Percentiles rank a stretch among this genome's conserved stretches.
Evolutionary conservation across 2,888 invertebrate genomes (phyloP).

Genomic region (Agelastica alni): DNA sequence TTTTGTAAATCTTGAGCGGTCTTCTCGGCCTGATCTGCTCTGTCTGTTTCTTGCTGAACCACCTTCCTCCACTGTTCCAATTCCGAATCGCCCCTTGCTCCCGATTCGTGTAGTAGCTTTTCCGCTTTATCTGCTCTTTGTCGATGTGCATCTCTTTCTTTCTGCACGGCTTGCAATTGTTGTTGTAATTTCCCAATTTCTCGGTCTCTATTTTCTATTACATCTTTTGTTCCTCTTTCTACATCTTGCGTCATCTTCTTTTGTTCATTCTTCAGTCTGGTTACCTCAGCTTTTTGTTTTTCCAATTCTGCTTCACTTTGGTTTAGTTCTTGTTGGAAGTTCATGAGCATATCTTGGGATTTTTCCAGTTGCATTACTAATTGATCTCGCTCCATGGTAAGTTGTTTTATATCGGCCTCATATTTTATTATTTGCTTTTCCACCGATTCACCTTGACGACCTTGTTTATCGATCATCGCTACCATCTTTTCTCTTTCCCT

Average conservation of each 20-base stretch:
- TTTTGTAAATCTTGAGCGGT: conserved; percentile 79
- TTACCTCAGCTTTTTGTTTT: conserved; percentile 78
- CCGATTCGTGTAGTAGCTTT: conserved; percentile 74
- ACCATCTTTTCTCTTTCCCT: conserved; percentile 79
- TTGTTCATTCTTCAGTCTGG: conserved; percentile 72
- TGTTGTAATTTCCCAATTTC: conserved; percentile 73
- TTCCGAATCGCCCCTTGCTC: conserved; percentile 66
- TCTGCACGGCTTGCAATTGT: conserved; percentile 66
- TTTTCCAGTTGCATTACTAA: conserved; percentile 88
- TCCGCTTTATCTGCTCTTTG: conserved; percentile 75
- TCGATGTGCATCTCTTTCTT: conserved; percentile 68
- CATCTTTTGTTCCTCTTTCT: conserved; percentile 71
- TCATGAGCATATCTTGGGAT: conserved; percentile 89
- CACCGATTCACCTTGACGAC: conserved; percentile 77
- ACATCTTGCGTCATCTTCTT: conserved; percentile 72
- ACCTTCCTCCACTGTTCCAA: conserved; percentile 81
- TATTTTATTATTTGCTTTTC: conserved; percentile 85
- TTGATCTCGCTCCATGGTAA: conserved; percentile 85
- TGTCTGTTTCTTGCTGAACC: conserved; percentile 75
- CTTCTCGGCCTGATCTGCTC: conserved; percentile 79
- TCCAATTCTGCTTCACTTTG: conserved; percentile 82
- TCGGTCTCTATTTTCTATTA: conserved; percentile 70
- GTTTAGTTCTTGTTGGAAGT: conserved; percentile 89
- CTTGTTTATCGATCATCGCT: conserved; percentile 75
- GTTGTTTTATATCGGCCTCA: conserved; percentile 82